Conservation (phyloP, 2,113 vertebrate genomes). For the Hippoglossus stenolepis region DNA sequence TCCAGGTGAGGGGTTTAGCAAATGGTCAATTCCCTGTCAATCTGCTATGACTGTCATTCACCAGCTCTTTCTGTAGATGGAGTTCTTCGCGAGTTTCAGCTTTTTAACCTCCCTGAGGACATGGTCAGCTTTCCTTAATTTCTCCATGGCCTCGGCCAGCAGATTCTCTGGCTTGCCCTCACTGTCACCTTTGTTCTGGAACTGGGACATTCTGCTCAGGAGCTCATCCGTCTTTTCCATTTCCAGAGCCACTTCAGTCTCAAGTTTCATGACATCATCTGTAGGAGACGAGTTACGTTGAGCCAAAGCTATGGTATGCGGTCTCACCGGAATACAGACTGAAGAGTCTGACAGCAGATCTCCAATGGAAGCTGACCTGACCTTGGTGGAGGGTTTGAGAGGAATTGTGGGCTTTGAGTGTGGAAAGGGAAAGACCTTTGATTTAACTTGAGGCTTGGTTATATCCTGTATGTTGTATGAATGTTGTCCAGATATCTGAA, state of each 20-base stretch:
- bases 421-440: background rate
- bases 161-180: constrained; percentile 76
- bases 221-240: constrained; percentile 87
- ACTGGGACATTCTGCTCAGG: constrained; percentile 74
- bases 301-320: background rate
- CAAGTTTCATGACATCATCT: constrained; percentile 80
- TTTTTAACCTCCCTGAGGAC: constrained; percentile 89
- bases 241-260: constrained; percentile 86
- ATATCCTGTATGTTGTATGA: background rate
- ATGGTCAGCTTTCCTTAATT: constrained; percentile 89
- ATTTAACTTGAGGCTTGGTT: constrained; percentile 2
- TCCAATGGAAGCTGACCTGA: constrained; percentile 85
- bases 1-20: background rate
- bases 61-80: constrained; percentile 85
- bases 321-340: background rate
- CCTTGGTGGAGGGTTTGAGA: constrained; percentile 64
- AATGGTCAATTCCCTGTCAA: background rate
- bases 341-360: constrained; percentile 81
- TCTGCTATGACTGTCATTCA: constrained; percentile 71
- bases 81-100: constrained; percentile 73
- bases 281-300: background rate
- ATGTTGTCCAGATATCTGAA: constrained; percentile 14
- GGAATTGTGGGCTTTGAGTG: constrained; percentile 11
- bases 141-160: constrained; percentile 89
- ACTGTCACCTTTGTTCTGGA: constrained; percentile 15